Percentiles rank a stretch among this genome's conserved stretches.
Conservation (phyloP, 2,888 invertebrate species). For the Melinaea menophilus region DNA sequence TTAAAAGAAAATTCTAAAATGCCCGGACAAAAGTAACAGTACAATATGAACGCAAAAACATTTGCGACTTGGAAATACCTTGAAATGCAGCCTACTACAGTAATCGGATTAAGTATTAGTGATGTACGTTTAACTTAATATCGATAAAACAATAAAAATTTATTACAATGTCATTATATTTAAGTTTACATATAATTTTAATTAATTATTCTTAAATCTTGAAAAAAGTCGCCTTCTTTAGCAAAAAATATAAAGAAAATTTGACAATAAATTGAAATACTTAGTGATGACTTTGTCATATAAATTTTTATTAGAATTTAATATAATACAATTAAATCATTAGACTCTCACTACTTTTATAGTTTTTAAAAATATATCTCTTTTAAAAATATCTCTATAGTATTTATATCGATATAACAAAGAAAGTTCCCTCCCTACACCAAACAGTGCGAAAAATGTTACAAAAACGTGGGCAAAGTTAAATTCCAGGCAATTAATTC, state of each 20-base stretch:
- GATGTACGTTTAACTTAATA: conserved; percentile 29
- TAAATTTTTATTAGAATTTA: too few species aligned
- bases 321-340: too few species aligned
- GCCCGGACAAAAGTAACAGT: conserved; percentile 20
- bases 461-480: conserved; percentile 40
- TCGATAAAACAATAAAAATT: conserved; percentile 3
- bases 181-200: too few species aligned
- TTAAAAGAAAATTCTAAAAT: conserved; percentile 19
- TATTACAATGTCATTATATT: too few species aligned
- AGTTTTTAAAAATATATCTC: background rate
- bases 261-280: too few species aligned
- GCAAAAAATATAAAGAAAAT: too few species aligned
- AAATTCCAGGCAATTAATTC: conserved; percentile 57
- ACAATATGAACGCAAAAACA: conserved; percentile 32
- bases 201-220: too few species aligned
- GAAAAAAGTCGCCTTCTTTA: too few species aligned
- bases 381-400: background rate
- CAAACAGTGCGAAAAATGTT: conserved; percentile 26
- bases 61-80: conserved; percentile 34
- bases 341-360: background rate
- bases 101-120: conserved; percentile 44
- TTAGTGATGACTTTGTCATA: too few species aligned
- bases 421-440: conserved; percentile 3
- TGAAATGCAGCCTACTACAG: conserved; percentile 42
- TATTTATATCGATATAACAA: conserved; percentile 25